These are phyloP conservation scores for Zaprionus bogoriensis DNA, from an alignment of 2,888 invertebrate species.

Conservation along the genomic window DNA sequence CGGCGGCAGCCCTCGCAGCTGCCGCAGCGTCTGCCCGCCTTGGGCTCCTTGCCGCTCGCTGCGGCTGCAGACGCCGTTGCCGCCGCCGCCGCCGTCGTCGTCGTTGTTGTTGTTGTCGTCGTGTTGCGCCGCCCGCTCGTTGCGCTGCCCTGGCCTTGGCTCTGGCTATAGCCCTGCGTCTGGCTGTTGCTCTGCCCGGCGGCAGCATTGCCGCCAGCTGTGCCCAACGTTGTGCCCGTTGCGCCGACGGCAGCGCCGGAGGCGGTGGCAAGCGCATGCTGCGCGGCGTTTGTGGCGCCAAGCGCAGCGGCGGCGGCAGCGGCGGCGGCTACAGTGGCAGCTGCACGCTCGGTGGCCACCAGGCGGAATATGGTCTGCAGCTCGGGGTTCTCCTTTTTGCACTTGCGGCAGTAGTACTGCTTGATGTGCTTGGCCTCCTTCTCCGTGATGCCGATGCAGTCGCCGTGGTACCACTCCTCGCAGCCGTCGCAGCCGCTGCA, in stretches of 20 bases:
- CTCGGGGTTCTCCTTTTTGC: constrained; percentile 91
- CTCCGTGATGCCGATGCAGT: constrained; percentile 97
- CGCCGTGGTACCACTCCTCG: constrained; percentile 99
- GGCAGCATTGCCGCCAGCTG: neutral
- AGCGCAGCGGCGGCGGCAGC: constrained; percentile 1
- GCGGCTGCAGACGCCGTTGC: no score
- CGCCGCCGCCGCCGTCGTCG: no score
- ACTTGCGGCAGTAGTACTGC: constrained; percentile 95
- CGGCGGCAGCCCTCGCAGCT: constrained; percentile 88
- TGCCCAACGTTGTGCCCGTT: neutral
- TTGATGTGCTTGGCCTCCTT: constrained; percentile 96
- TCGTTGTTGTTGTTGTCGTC: constrained; percentile 79
- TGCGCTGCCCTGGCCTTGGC: neutral
- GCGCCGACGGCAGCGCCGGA: neutral
- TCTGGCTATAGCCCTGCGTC: neutral
- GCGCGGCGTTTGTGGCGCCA: constrained; percentile 17
- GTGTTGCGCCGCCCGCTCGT: constrained; percentile 36
- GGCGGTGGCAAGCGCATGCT: neutral
- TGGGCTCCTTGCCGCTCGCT: constrained; percentile 46
- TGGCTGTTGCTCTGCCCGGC: neutral
- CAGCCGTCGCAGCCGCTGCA: constrained; percentile 96
- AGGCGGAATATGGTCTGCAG: constrained; percentile 85
- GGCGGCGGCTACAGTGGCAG: constrained; percentile 34
- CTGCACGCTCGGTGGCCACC: constrained; percentile 74
- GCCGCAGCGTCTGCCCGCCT: constrained; percentile 85